Base-by-base conservation (phyloP, 2,888 invertebrate species). In the Osedax frankpressi region DNA sequence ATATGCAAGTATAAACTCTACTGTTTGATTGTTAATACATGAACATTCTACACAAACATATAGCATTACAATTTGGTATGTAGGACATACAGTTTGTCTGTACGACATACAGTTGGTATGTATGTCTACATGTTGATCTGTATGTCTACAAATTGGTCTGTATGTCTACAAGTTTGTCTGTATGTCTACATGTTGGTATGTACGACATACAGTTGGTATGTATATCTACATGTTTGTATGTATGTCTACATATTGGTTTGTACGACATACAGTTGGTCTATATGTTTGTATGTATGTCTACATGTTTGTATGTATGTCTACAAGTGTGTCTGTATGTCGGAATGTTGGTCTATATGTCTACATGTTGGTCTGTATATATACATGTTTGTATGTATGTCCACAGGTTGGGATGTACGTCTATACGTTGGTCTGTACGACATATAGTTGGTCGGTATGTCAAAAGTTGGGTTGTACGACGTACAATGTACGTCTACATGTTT, bases 61-160 rank as follows among this genome's bases (percentile, higher is more conserved):
- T n/a, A n/a, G n/a, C n/a, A n/a, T n/a, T n/a, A n/a, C n/a, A n/a
- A n/a, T n/a, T n/a, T n/a, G n/a, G n/a, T n/a, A n/a, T n/a, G n/a
- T n/a, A n/a, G n/a, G n/a, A 73, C 60, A 74, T 24, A 30, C 28
- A 27, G 6, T 68, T 68, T n/a, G 69, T 68, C 25, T 27, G 26
- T 27, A 27, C 28, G 14, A n/a, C 69, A 28, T n/a, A 2, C n/a
- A 28, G 11, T 27, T 19, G 25, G 27, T 68, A 27, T n/a, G 69
- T 68, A 26, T 62, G 6, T 62, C 14, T 62, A 62, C 63, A 62
- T 3, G 6, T 62, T 0, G 0, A 14, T 62, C 63, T 26, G 6
- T 62, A 3, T 62, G 26, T 2, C 63, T 6, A 62, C 11, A 27
- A n/a, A 14, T 67, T 1, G n/a, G 67, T 19, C 14, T 67, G 14